Evolutionary conservation across 2,113 vertebrate species (phyloP), one percentile per base, ranked within the genome.

Genomic region (Neogale vison): DNA sequence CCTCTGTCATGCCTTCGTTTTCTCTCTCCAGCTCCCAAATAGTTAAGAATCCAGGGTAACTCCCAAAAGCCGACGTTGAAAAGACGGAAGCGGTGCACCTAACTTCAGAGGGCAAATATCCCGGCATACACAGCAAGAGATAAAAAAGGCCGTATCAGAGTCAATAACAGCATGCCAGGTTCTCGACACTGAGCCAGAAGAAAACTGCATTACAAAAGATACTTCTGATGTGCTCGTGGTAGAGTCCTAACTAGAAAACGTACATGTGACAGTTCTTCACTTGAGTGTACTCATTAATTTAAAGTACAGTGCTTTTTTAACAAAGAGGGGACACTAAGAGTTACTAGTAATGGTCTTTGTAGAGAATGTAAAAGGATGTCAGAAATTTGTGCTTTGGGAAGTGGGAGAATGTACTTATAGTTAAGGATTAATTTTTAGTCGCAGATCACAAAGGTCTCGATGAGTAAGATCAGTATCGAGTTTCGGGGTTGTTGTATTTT

Each of bases 361-460:
- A 63, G 69, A 81, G 97, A 95, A 96, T 74, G 36, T 59, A 96
- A 93, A 97, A 97, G 98, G 96, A 96, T 42, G 72, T 97, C 97
- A 90, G 86, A 98, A 97, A 96, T 98, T 88, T 92, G 96, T 97
- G 95, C 98, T 98, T 97, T 93, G 65, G 96, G 97, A 98, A 97
- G 98, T 26, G 96, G 59, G 76, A 90, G 93, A 93, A 57, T 90
- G 63, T 93, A 88, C 95, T 97, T 87, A 50, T 17, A 98, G 97
- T 97, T 98, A 97, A 61, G 97, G 98, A 97, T 98, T 97, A 98
- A 98, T 96, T 98, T 97, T 97, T 97, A 98, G 97, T 98, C 96
- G 87, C 88, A 21, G 97, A 98, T 98, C 97, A 98, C 97, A 98
- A 98, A 98, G 98, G 98, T 98, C 97, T 98, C 92, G 72, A 92